Percentiles rank a stretch among this genome's conserved stretches.
Conservation (phyloP, 1,140 invertebrate genomes). For the Teleopsis dalmanni region DNA sequence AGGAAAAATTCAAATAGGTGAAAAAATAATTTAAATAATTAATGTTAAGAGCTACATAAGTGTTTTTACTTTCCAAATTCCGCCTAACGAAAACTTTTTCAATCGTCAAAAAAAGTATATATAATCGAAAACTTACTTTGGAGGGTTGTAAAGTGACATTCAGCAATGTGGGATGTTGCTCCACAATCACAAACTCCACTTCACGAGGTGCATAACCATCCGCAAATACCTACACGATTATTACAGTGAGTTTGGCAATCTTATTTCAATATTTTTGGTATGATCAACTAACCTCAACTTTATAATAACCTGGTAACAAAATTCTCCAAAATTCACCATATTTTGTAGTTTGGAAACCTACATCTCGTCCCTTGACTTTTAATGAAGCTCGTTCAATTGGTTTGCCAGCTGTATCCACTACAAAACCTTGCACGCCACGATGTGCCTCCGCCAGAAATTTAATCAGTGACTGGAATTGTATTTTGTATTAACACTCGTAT, state of each 20-base stretch:
- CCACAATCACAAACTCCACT: constrained; percentile 78
- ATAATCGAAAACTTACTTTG: constrained; percentile 54
- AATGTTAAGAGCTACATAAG: background rate
- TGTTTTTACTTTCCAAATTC: too few species aligned
- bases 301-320: constrained; percentile 74
- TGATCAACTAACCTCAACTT: constrained; percentile 65
- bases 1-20: constrained; percentile 1
- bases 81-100: too few species aligned
- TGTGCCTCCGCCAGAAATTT: constrained; percentile 84
- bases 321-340: constrained; percentile 93
- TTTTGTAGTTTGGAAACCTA: constrained; percentile 80
- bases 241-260: too few species aligned
- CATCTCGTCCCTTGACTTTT: constrained; percentile 77
- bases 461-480: constrained; percentile 63
- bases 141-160: constrained; percentile 73
- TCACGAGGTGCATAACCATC: constrained; percentile 75
- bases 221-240: constrained; percentile 76
- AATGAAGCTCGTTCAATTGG: constrained; percentile 76
- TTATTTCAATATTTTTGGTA: too few species aligned
- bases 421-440: constrained; percentile 73
- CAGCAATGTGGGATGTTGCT: constrained; percentile 72
- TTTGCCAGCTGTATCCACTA: constrained; percentile 72
- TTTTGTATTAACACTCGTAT: background rate
- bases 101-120: background rate
- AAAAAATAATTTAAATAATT: background rate